Evolutionary conservation across 53 echinoderm and acorn worm genomes (phyloP).

Genomic region (Zoroaster sp.): DNA sequence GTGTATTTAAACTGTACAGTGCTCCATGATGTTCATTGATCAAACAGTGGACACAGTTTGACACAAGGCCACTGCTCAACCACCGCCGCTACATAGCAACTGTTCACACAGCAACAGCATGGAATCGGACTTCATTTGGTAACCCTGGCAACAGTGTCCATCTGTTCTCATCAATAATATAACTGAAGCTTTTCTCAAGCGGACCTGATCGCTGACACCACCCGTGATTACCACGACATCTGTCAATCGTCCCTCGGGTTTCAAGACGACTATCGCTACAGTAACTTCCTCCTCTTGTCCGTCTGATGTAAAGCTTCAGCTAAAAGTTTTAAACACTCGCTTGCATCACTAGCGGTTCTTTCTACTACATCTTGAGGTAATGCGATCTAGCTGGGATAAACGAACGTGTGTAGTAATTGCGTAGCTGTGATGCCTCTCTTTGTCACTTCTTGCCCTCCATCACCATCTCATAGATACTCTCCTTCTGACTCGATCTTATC

Average conservation of each 20-base stretch:
- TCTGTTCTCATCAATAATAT: slow-evolving; percentile 91
- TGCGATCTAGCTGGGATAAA: slow-evolving; percentile 82
- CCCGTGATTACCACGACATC: slow-evolving; percentile 97
- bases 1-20: slow-evolving; percentile 75
- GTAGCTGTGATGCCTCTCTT: no score
- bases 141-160: slow-evolving; percentile 91
- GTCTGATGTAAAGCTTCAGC: slow-evolving; percentile 94
- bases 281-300: slow-evolving; percentile 86
- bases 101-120: slow-evolving; percentile 90
- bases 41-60: slow-evolving; percentile 85
- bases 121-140: slow-evolving; percentile 95
- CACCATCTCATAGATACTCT: slow-evolving; percentile 91
- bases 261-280: slow-evolving; percentile 98
- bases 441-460: slow-evolving; percentile 82
- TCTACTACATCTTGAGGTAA: no score
- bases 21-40: slow-evolving; percentile 90
- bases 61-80: slow-evolving; percentile 87
- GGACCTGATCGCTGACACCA: slow-evolving; percentile 94
- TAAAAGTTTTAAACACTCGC: slow-evolving; percentile 71
- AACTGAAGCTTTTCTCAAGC: slow-evolving; percentile 83
- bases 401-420: slow-evolving; percentile 90
- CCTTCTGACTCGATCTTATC: slow-evolving; percentile 97
- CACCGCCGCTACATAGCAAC: slow-evolving; percentile 90
- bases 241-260: slow-evolving; percentile 90
- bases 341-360: slow-evolving; percentile 83